Percentiles rank a stretch among this genome's conserved stretches.
Conservation (phyloP, 2,113 vertebrate species). For the Coracopsis vasa region DNA sequence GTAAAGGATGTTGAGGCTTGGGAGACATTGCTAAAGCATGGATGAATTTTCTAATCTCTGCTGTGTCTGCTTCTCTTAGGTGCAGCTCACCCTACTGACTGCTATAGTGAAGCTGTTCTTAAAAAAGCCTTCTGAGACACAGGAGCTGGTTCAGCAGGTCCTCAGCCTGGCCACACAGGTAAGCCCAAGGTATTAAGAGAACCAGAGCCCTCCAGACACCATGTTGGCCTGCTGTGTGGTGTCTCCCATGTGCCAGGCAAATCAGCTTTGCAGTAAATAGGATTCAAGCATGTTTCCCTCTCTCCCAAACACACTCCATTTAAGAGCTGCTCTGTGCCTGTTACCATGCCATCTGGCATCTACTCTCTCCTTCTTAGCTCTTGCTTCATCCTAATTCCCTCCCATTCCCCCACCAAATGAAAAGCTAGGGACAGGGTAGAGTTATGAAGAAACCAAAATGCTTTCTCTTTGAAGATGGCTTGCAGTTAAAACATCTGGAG, state of each 20-base stretch:
- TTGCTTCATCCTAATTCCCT: neutral
- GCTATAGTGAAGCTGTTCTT: conserved; percentile 96
- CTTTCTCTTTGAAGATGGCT: neutral
- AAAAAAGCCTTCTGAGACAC: conserved; percentile 96
- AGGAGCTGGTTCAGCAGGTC: conserved; percentile 95
- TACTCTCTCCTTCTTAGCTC: neutral
- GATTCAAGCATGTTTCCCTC: neutral
- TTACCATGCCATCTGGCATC: neutral
- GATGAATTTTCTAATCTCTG: neutral
- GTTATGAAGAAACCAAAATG: neutral
- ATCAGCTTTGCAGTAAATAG: neutral
- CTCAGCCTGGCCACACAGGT: conserved; percentile 97
- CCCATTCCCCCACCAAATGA: neutral
- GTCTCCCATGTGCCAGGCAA: neutral
- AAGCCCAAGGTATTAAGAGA: conserved; percentile 13
- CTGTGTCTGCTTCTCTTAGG: conserved; percentile 67
- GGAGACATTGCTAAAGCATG: neutral
- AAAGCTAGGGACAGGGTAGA: neutral
- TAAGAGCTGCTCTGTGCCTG: neutral
- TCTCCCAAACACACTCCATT: conserved; percentile 73
- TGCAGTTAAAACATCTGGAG: neutral
- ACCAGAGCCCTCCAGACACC: neutral
- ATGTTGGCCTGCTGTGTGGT: neutral
- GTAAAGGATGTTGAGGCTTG: neutral
- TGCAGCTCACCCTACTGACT: conserved; percentile 93